Conservation (phyloP, 2,113 vertebrate species). For the Megaceryle maxima region DNA sequence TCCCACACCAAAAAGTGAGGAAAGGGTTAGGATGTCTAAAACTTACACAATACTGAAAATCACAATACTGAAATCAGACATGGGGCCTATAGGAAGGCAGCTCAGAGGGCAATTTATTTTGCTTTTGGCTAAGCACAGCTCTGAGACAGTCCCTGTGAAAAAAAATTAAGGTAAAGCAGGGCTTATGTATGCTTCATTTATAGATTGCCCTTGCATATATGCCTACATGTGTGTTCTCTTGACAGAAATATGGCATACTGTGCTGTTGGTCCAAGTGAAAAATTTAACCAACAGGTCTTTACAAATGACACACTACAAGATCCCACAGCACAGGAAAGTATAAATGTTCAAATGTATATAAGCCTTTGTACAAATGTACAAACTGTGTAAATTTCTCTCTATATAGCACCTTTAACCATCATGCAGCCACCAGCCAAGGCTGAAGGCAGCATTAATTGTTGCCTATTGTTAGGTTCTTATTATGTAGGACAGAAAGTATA, state of each 20-base stretch:
- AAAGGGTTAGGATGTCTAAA: background rate
- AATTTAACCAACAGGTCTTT: background rate
- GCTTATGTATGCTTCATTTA: background rate
- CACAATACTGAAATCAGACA: background rate
- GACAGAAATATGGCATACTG: background rate
- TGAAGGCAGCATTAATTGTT: background rate
- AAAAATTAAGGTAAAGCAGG: background rate
- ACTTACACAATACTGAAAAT: background rate
- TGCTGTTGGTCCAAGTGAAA: background rate
- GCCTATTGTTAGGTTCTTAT: background rate
- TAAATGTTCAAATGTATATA: background rate
- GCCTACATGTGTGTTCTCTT: background rate
- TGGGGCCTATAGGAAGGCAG: background rate
- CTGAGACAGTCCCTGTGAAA: background rate
- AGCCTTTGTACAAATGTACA: background rate
- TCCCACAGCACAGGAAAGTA: background rate
- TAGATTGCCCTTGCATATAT: background rate
- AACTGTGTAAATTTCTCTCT: background rate
- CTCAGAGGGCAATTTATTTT: background rate
- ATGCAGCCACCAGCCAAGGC: background rate
- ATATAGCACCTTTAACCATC: background rate
- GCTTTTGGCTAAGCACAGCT: background rate
- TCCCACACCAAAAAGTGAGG: background rate
- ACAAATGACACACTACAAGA: background rate
- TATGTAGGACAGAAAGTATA: background rate